A percentile compares a stretch with the other conserved stretches of the same genome.
Conservation (phyloP, 2,797 vertebrate species). For the Tokudaia muenninki region DNA sequence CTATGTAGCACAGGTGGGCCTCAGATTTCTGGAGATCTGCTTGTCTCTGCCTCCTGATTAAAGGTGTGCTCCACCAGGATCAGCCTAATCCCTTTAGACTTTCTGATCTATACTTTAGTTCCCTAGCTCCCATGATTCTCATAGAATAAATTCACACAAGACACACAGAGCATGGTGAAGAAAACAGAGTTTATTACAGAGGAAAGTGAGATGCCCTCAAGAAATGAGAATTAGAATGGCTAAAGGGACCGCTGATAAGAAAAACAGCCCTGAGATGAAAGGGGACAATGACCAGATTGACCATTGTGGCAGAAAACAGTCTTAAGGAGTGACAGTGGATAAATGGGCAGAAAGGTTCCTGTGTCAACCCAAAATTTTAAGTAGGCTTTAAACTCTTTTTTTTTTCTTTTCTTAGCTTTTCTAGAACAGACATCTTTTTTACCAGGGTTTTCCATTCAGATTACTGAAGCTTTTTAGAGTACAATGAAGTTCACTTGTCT, state of each 20-base stretch:
- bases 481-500: not conserved
- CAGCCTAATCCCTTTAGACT: not conserved
- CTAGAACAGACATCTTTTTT: not conserved
- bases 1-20: not conserved
- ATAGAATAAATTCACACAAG: not conserved
- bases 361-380: not conserved
- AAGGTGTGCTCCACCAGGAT: not conserved
- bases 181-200: not conserved
- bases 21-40: not conserved
- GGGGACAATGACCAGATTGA: not conserved
- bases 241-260: not conserved
- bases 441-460: not conserved
- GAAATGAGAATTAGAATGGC: not conserved
- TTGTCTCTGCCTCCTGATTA: not conserved
- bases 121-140: not conserved
- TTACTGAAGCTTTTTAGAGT: constrained; percentile 33
- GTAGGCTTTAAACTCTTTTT: not conserved
- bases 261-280: not conserved
- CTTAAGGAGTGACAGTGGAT: not conserved
- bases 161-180: not conserved
- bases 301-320: not conserved
- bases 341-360: not conserved
- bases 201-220: not conserved
- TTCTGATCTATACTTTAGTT: not conserved
- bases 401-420: not conserved